Evolutionary conservation across 2,888 invertebrate species (phyloP).

Genomic region (Dexiosoma caninum): DNA sequence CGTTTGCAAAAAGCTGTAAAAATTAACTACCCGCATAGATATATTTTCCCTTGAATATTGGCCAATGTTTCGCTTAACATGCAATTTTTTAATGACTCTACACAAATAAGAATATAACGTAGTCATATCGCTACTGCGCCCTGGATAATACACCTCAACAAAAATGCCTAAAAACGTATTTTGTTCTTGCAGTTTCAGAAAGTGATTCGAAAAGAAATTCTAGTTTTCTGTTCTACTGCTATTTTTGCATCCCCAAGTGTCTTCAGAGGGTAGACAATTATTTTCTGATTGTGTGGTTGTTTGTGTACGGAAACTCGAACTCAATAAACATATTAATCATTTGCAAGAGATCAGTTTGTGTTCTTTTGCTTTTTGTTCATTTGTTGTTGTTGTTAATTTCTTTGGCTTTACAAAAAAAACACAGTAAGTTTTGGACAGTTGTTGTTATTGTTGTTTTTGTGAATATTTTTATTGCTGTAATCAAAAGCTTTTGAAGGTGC

Average conservation of each 20-base stretch:
- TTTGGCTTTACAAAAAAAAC: slow-evolving; percentile 34
- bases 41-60: no score
- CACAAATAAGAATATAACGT: no score
- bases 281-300: background rate
- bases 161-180: no score
- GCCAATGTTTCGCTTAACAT: no score
- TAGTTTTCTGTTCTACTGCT: background rate
- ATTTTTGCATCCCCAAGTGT: background rate
- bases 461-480: slow-evolving; percentile 4
- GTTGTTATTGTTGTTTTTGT: slow-evolving; percentile 33
- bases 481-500: slow-evolving; percentile 56
- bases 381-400: slow-evolving; percentile 15
- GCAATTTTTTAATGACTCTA: no score
- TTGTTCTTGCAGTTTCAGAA: no score
- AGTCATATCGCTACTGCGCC: no score
- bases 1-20: no score
- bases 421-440: slow-evolving; percentile 39
- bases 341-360: slow-evolving; percentile 61
- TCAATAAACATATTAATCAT: slow-evolving; percentile 64
- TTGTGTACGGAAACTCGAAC: slow-evolving; percentile 52
- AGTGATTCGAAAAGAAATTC: no score
- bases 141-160: no score
- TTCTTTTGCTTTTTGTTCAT: slow-evolving; percentile 4
- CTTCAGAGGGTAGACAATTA: slow-evolving; percentile 29
- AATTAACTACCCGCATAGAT: no score